Conservation (phyloP, 2,888 invertebrate species). For the Lutraria lutraria region DNA sequence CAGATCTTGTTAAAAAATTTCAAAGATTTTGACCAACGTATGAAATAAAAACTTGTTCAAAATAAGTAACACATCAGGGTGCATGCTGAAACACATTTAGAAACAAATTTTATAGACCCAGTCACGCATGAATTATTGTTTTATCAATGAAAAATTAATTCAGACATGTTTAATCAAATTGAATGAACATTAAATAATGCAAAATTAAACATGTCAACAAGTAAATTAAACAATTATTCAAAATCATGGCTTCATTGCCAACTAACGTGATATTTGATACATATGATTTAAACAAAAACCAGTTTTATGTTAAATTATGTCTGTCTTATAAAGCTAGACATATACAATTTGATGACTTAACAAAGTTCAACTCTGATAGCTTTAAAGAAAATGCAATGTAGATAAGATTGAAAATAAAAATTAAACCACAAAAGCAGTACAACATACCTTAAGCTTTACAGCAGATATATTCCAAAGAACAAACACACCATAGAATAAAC, state of each 20-base stretch:
- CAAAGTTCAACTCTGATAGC: slow-evolving; percentile 19
- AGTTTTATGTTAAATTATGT: background rate
- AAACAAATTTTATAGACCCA: background rate
- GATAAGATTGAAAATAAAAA: background rate
- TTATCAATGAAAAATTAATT: background rate
- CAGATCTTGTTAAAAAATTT: too few species aligned
- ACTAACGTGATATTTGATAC: background rate
- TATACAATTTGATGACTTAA: slow-evolving; percentile 29
- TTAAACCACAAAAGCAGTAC: background rate
- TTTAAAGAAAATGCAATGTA: background rate
- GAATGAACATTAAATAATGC: background rate
- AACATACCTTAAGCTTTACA: slow-evolving; percentile 3
- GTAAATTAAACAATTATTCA: background rate
- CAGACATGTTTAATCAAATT: background rate
- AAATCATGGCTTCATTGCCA: background rate
- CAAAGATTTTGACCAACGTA: too few species aligned
- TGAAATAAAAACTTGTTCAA: too few species aligned
- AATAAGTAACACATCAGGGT: too few species aligned
- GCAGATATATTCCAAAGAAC: background rate
- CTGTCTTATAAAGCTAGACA: background rate
- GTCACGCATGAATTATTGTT: background rate
- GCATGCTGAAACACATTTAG: too few species aligned
- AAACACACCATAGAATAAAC: background rate
- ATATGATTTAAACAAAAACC: background rate
- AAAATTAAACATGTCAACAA: background rate